Evolutionary conservation across 2,113 vertebrate species (phyloP), one percentile per base, ranked within the genome.

Genomic region (Rutilus rutilus): DNA sequence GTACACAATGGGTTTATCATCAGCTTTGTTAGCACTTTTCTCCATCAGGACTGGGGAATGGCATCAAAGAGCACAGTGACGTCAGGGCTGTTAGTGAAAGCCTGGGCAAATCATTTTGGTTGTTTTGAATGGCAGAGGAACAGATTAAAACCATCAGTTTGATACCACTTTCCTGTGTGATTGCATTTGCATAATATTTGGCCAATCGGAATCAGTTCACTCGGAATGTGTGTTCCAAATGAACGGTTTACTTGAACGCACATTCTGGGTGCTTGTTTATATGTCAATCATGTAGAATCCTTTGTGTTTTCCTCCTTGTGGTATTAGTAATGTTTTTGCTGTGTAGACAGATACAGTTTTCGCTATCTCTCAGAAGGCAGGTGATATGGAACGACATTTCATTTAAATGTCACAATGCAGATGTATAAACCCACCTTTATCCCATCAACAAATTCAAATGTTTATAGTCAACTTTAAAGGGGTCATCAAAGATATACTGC

Each of bases 1-100:
- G 50, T 1, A n/a, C 23, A 69, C 45, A 25, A 67, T 36, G 27
- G 64, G 10, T 52, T 21, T 81, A 65, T 47, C 42, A 30, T 50
- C 23, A 7, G 17, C 7, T 47, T 64, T 87, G 85, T 77, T 45
- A 67, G 76, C 82, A 59, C 52, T 71, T 57, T 15, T 42, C 82
- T 39, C 62, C 19, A 42, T 83, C 11, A 73, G 30, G 50, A n/a
- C 21, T 6, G 21, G 45, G 50, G 50, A 83, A 83, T 39, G 3
- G 65, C 50, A 83, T 83, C 30, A 73, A 83, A 83, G 79, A 69
- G 45, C 17, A 1, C 21, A 15, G 23, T 57, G 65, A 83, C 5
- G 33, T 69, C 76, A 47, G 10, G n/a, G 25, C 33, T 45, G 78
- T 73, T 84, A 74, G n/a, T 50, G 25, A 76, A n/a, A 60, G 52